Evolutionary conservation across 2,888 invertebrate genomes (phyloP).

Genomic region (Argyra leucocephala): DNA sequence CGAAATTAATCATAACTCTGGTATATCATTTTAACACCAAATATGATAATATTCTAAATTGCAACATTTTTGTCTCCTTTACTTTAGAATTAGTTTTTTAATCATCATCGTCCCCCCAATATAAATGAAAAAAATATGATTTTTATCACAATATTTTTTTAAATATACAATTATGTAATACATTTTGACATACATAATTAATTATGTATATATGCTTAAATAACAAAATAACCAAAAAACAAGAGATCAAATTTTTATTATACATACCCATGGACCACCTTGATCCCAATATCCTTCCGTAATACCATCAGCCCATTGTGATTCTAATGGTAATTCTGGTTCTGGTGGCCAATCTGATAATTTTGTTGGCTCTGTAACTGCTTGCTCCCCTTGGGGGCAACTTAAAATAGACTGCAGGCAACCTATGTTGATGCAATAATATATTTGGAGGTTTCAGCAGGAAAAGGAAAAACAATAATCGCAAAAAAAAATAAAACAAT

Average conservation of each 20-base stretch:
- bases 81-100: too few species aligned
- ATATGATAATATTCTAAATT: too few species aligned
- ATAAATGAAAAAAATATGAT: too few species aligned
- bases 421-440: slow-evolving; percentile 32
- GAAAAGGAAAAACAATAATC: background rate
- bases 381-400: slow-evolving; percentile 34
- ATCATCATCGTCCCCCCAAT: too few species aligned
- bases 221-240: too few species aligned
- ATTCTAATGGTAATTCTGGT: slow-evolving; percentile 34
- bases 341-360: slow-evolving; percentile 32
- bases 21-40: too few species aligned
- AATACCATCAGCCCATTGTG: slow-evolving; percentile 35
- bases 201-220: too few species aligned
- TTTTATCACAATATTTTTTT: too few species aligned
- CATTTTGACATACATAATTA: too few species aligned
- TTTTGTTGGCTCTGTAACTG: slow-evolving; percentile 30
- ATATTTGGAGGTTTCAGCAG: background rate
- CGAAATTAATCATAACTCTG: too few species aligned
- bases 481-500: background rate
- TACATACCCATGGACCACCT: slow-evolving; percentile 35
- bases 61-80: too few species aligned
- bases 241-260: slow-evolving; percentile 4
- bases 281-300: slow-evolving; percentile 36
- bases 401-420: slow-evolving; percentile 35
- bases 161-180: too few species aligned